Conservation (phyloP, 2,113 vertebrate genomes). For the Halcyon malimbica region DNA sequence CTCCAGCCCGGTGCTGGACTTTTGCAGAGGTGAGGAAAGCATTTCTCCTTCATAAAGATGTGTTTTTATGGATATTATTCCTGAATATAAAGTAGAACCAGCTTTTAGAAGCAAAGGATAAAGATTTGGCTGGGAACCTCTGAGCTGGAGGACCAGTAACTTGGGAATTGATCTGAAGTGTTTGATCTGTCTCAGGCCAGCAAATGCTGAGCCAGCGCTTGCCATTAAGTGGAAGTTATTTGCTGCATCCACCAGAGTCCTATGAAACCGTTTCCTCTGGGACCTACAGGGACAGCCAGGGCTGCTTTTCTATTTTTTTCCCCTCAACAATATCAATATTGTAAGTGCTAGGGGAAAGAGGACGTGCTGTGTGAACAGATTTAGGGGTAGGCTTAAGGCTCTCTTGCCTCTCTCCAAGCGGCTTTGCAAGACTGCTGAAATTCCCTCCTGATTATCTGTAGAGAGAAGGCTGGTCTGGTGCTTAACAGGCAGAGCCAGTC, state of each 20-base stretch:
- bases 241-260: constrained; percentile 48
- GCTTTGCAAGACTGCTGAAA: neutral
- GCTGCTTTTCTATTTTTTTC: neutral
- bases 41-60: neutral
- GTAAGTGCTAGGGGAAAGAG: constrained; percentile 2
- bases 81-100: constrained; percentile 32
- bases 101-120: constrained; percentile 27
- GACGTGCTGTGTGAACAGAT: constrained; percentile 20
- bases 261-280: constrained; percentile 48
- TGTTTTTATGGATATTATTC: constrained; percentile 3
- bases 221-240: constrained; percentile 52
- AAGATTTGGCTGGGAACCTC: constrained; percentile 37
- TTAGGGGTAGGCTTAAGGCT: constrained; percentile 5
- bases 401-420: neutral
- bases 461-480: neutral
- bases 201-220: constrained; percentile 34
- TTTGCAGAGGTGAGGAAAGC: neutral
- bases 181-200: constrained; percentile 27
- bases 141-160: constrained; percentile 45
- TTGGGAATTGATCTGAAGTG: constrained; percentile 40
- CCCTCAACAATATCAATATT: neutral
- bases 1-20: neutral
- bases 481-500: neutral
- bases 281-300: constrained; percentile 13
- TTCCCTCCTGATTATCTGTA: neutral